Base-by-base conservation (phyloP, 2,113 vertebrate genomes). In the Philantomba maxwellii region DNA sequence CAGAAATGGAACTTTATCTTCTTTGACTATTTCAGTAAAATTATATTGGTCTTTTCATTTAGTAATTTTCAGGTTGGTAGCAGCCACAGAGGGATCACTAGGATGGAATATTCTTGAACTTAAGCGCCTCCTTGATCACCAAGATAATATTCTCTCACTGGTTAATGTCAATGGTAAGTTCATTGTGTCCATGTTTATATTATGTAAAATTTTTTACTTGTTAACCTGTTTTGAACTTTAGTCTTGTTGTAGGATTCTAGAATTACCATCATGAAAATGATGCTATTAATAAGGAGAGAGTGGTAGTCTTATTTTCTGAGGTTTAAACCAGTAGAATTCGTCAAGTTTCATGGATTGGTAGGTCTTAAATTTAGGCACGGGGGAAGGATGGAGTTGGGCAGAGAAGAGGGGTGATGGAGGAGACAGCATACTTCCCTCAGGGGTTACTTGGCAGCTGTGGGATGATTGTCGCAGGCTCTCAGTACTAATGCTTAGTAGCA, bases 121-220 rank as follows among this genome's bases (percentile, higher is more conserved):
- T 87, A 99, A 98, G 93, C 98, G 98, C 23, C 98, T 99, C 87
- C 97, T 99, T 36, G 99, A 99, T 96, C 99, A 99, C 97, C 99
- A 99, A 93, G 99, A 99, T 98, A 99, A 99, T 94, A 99, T 99
- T 95, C 98, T 99, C n/a, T 99, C 99, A 12, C 98, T 99, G 89
- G 98, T 99, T 94, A 99, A 97, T 49, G 93, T 99, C 95, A 99
- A 98, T 73, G 99, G 99, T 99, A 97, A 99, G 99, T 39, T 85
- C 75, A 73, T 57, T 66, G 75, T 95, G 5, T 78, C 73, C 4
- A 13, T 82, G 17, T 89, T 55, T 83, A 17, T 92, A 14, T 80
- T 75, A 23, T 36, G 17, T 66, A 66, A 4, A 5, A 36, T 77
- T 92, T 66, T 95, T 10, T 55, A 28, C 21, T 47, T 87, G 8